Evolutionary conservation across 2,113 vertebrate genomes (phyloP).

Genomic region (Bubo blakistoni): DNA sequence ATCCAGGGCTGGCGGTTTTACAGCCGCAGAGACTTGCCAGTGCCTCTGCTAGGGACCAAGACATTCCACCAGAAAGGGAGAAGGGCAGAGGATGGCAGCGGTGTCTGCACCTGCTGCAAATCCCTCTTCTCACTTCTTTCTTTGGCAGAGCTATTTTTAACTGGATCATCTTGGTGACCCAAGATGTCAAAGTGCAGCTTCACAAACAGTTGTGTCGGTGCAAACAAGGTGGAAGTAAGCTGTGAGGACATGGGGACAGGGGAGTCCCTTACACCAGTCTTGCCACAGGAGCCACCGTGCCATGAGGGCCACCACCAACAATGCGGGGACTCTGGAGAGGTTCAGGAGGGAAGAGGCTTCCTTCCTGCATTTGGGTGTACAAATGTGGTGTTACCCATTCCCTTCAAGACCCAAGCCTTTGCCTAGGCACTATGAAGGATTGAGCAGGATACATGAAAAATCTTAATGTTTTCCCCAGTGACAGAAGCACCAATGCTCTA

Average conservation of each 20-base stretch:
- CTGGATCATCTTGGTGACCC: accelerated
- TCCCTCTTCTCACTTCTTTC: background rate
- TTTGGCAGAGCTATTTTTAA: background rate
- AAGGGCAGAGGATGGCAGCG: background rate
- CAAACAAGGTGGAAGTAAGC: background rate
- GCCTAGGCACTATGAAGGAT: background rate
- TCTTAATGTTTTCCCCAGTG: background rate
- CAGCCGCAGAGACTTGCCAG: background rate
- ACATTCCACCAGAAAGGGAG: background rate
- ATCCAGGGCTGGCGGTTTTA: background rate
- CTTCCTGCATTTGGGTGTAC: background rate
- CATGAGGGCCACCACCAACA: accelerated
- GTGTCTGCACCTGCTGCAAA: background rate
- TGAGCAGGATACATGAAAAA: background rate
- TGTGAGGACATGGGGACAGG: background rate
- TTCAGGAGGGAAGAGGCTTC: background rate
- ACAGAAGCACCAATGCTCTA: background rate
- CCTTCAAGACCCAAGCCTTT: background rate
- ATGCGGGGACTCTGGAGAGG: accelerated
- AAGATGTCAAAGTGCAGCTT: background rate
- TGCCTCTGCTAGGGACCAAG: background rate
- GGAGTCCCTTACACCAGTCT: background rate
- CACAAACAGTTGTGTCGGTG: background rate
- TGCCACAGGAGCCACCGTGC: background rate
- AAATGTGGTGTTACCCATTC: background rate